Evolutionary conservation across 2,888 invertebrate species (phyloP).

Genomic region (Amphipoea oculea): DNA sequence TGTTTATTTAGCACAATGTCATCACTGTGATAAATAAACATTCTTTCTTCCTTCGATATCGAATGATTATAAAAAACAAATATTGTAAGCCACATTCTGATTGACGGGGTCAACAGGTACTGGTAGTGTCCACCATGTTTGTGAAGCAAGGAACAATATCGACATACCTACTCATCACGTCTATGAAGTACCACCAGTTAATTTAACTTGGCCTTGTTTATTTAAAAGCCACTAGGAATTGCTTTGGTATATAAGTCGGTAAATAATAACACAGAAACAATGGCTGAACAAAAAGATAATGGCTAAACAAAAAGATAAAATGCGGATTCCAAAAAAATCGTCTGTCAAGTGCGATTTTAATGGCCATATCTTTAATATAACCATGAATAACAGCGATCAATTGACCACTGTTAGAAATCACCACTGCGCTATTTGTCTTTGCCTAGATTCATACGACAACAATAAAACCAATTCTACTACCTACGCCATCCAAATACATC

Average conservation of each 20-base stretch:
- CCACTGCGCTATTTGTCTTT: background rate
- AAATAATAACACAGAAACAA: slow-evolving; percentile 5
- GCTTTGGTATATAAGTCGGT: background rate
- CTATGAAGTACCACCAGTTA: background rate
- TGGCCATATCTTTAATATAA: background rate
- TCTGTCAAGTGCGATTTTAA: background rate
- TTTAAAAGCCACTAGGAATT: background rate
- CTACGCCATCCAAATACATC: slow-evolving; percentile 1
- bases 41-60: no score
- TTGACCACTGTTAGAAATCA: background rate
- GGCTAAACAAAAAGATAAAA: background rate
- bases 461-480: slow-evolving; percentile 5
- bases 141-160: background rate
- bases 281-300: background rate
- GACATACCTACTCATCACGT: background rate
- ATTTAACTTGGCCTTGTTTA: background rate
- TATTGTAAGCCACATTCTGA: no score
- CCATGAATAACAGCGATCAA: background rate
- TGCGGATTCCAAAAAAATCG: background rate
- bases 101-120: no score
- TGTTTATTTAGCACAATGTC: no score
- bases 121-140: no score
- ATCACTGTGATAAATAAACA: no score
- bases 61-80: no score
- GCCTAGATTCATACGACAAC: background rate